Evolutionary conservation across 1,140 invertebrate species (phyloP).

Genomic region (Macrotrachela quadricornifera): DNA sequence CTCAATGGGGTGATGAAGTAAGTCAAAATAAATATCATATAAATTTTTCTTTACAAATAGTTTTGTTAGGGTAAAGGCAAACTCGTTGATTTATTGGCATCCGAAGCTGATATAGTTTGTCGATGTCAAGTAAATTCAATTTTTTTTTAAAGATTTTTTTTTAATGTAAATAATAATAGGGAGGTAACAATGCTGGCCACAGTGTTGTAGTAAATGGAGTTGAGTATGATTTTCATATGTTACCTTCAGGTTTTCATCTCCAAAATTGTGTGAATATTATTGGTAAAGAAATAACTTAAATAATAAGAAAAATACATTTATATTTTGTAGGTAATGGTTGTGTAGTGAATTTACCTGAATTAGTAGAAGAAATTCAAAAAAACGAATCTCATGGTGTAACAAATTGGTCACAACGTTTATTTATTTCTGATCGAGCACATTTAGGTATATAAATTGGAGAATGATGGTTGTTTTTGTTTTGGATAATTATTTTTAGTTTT

Average conservation of each 20-base stretch:
- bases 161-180: constrained; percentile 22
- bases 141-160: neutral
- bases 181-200: constrained; percentile 98
- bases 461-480: too few species aligned
- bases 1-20: constrained; percentile 93
- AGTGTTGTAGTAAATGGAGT: constrained; percentile 80
- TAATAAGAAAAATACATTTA: too few species aligned
- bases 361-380: constrained; percentile 81
- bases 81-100: constrained; percentile 83
- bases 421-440: constrained; percentile 87
- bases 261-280: constrained; percentile 50
- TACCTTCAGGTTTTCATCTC: constrained; percentile 79
- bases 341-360: constrained; percentile 75
- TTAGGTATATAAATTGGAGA: too few species aligned
- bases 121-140: constrained; percentile 51
- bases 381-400: constrained; percentile 70
- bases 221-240: constrained; percentile 86
- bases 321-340: constrained; percentile 63
- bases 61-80: constrained; percentile 67
- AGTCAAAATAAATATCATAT: too few species aligned
- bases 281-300: neutral
- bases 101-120: constrained; percentile 61
- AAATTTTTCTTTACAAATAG: too few species aligned
- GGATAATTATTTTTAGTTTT: neutral
- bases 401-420: constrained; percentile 56